Percentiles rank a stretch among this genome's conserved stretches.
These are phyloP conservation scores for Drosophila neoperkinsi DNA, from an alignment of 2,888 invertebrate species.

Conservation along the genomic window DNA sequence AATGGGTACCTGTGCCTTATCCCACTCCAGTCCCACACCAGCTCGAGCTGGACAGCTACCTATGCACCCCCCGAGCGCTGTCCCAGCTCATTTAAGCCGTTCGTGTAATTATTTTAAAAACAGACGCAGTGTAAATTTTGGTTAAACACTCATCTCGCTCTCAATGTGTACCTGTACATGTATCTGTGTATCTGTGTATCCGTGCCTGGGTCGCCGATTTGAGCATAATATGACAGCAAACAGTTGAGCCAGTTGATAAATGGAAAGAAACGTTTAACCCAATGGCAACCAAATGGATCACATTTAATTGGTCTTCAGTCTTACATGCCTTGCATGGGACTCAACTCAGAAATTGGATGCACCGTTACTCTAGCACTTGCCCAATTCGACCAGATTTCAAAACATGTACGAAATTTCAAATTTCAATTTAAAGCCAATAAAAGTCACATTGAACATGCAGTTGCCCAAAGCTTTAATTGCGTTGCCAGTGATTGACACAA, in stretches of 20 bases:
- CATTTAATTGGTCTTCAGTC: constrained; percentile 68
- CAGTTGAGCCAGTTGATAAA: constrained; percentile 80
- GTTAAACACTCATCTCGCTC: constrained; percentile 70
- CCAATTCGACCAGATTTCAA: constrained; percentile 46
- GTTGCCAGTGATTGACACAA: constrained; percentile 43
- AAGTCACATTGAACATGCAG: constrained; percentile 41
- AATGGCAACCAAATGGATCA: constrained; percentile 69
- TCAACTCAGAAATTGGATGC: constrained; percentile 1
- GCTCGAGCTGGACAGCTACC: constrained; percentile 12
- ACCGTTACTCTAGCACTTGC: constrained; percentile 38
- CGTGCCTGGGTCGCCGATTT: constrained; percentile 62
- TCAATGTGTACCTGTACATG: constrained; percentile 15
- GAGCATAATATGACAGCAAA: constrained; percentile 83
- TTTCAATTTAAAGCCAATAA: constrained; percentile 59
- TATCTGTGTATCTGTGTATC: constrained; percentile 11
- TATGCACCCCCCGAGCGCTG: constrained; percentile 18
- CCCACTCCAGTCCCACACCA: constrained; percentile 29
- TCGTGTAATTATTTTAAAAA: constrained; percentile 82
- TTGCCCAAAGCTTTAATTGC: constrained; percentile 60
- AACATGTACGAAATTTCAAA: constrained; percentile 34
- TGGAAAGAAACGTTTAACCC: constrained; percentile 59
- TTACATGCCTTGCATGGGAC: constrained; percentile 3
- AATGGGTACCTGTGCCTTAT: constrained; percentile 73
- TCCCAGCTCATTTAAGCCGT: constrained; percentile 72
- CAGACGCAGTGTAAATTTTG: constrained; percentile 79